Base-by-base conservation (phyloP, 2,888 invertebrate genomes). In the Lasioglossum figueresi region DNA sequence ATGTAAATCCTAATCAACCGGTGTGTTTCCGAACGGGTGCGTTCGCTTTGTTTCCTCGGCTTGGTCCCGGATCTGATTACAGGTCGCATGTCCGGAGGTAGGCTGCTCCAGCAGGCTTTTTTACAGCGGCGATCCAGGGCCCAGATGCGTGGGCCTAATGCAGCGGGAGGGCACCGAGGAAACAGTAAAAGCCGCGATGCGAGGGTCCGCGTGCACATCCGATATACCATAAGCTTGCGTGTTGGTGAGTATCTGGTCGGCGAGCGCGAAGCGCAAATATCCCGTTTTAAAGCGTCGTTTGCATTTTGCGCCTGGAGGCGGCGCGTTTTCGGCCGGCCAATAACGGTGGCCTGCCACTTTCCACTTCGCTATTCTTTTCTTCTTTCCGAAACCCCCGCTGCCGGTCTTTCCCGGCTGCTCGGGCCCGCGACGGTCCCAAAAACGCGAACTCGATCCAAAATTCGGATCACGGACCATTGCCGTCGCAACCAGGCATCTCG, bases 251-350 rank as follows among this genome's bases (percentile, higher is more conserved):
- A 68, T 72, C 72, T 19, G 71, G 72, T 82, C 87, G 80, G 37
- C n/a, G 79, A 84, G 84, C 90, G 83, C 70, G 88, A 91, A 91
- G 91, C 92, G 90, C 92, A 94, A 94, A 94, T 94, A 94, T 94
- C 93, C 93, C 93, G 93, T 94, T 94, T 94, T 92, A 93, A 93
- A 91, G 87, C 91, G 87, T 90, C 91, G 91, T 93, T 93, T 92
- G 93, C 92, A 92, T 93, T 92, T 87, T 87, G 88, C 88, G 91
- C 93, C 93, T 88, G 75, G 88, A 86, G 92, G 92, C 92, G 87
- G 88, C 85, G 90, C 84, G 88, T 91, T 91, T 92, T 92, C 79
- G 92, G 91, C 84, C 82, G 85, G 70, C 88, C 90, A 88, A 89
- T 92, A 92, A 92, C 92, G 88, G 91, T 89, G 90, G 92, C 87